These are phyloP conservation scores for Synanthedon andrenaeformis DNA, from an alignment of 2,888 invertebrate species.

Conservation along the genomic window DNA sequence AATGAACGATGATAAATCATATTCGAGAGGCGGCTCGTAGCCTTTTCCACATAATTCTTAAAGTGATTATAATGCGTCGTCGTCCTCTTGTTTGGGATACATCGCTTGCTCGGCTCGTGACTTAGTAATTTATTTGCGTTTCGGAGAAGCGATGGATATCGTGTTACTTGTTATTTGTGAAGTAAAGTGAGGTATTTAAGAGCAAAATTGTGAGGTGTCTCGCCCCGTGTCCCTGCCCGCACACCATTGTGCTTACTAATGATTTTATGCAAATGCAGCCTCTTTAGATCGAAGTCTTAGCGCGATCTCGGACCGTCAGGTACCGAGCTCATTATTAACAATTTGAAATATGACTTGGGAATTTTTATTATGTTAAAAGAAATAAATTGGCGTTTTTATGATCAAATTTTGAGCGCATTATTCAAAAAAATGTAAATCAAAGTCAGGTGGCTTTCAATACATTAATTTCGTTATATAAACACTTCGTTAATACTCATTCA, in stretches of 20 bases:
- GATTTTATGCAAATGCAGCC: slow-evolving; percentile 71
- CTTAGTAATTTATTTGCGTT: background rate
- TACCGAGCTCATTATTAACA: slow-evolving; percentile 68
- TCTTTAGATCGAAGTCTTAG: slow-evolving; percentile 71
- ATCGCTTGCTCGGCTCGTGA: slow-evolving; percentile 19
- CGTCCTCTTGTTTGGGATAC: slow-evolving; percentile 13
- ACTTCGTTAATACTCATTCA: too few relatives aligned
- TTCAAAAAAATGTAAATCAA: too few relatives aligned
- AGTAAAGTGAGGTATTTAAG: slow-evolving; percentile 32
- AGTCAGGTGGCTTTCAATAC: too few relatives aligned
- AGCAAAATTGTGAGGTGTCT: slow-evolving; percentile 56
- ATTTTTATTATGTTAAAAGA: slow-evolving; percentile 40
- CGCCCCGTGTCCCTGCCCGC: slow-evolving; percentile 63
- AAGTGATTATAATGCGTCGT: slow-evolving; percentile 17
- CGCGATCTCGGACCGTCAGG: slow-evolving; percentile 69
- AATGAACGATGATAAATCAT: slow-evolving; percentile 72
- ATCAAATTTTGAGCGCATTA: too few relatives aligned
- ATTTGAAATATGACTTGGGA: slow-evolving; percentile 65
- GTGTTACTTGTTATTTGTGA: slow-evolving; percentile 6
- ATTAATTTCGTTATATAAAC: too few relatives aligned
- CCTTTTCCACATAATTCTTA: slow-evolving; percentile 43
- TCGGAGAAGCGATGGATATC: slow-evolving; percentile 19
- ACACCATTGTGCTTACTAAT: slow-evolving; percentile 70
- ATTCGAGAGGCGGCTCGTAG: slow-evolving; percentile 65
- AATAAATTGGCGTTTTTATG: slow-evolving; percentile 7